Percentiles rank a stretch among this genome's conserved stretches.
Evolutionary conservation across 2,888 invertebrate genomes (phyloP).

Genomic region (Pinctada fucata): DNA sequence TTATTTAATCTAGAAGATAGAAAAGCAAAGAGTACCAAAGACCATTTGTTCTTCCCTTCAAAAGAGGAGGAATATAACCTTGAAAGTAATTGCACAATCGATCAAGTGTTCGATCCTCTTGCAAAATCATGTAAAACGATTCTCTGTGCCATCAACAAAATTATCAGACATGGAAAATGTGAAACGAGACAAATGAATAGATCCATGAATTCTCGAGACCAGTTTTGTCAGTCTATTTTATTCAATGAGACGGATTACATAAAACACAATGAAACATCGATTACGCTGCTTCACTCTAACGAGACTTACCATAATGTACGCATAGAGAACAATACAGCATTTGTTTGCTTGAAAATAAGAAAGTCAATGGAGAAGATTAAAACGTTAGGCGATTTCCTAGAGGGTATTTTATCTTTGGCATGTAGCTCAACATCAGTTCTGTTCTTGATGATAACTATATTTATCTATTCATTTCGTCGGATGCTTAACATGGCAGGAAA

Average conservation of each 20-base stretch:
- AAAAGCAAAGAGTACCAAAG: neutral
- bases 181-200: too few species aligned
- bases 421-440: conserved; percentile 25
- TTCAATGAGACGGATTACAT: conserved; percentile 33
- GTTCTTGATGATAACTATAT: conserved; percentile 17
- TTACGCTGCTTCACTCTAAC: conserved; percentile 24
- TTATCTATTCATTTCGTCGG: conserved; percentile 28
- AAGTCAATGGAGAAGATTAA: neutral
- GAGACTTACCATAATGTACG: conserved; percentile 22
- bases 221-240: conserved; percentile 14
- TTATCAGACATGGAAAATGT: too few species aligned
- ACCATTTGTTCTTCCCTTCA: neutral
- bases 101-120: conserved; percentile 31
- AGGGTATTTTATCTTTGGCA: conserved; percentile 32
- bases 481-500: conserved; percentile 38
- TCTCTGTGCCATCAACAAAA: too few species aligned
- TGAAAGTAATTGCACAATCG: neutral
- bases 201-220: neutral
- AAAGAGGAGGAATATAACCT: neutral
- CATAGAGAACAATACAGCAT: conserved; percentile 14
- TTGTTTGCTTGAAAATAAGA: conserved; percentile 23
- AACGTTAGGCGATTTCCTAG: neutral
- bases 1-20: conserved; percentile 12
- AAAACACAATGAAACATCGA: conserved; percentile 22
- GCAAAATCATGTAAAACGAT: conserved; percentile 15